Conservation (phyloP, 64 coral and sea anemone species). For the Dendrophyllia cribrosa region DNA sequence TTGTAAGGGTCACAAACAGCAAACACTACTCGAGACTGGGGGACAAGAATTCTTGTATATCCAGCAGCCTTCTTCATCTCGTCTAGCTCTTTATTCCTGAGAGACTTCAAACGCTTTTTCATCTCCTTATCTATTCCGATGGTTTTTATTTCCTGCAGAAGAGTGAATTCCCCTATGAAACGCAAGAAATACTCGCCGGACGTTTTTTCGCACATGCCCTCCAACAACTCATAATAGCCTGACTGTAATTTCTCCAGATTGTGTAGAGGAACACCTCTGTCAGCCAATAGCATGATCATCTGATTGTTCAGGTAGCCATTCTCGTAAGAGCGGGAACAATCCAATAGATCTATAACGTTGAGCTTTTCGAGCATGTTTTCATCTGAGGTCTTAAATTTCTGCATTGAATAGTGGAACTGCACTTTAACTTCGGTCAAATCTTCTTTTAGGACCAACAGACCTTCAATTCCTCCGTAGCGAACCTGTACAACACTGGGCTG, state of each 20-base stretch:
- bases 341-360: slow-evolving; percentile 40
- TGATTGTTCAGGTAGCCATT: slow-evolving; percentile 61
- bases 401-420: slow-evolving; percentile 67
- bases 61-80: slow-evolving; percentile 30
- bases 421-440: slow-evolving; percentile 19
- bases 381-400: slow-evolving; percentile 49
- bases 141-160: background rate
- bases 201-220: background rate
- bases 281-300: slow-evolving; percentile 64
- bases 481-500: slow-evolving; percentile 65
- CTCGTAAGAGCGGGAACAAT: slow-evolving; percentile 63
- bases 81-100: slow-evolving; percentile 17
- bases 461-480: slow-evolving; percentile 70
- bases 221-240: slow-evolving; percentile 62
- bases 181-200: background rate
- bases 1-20: slow-evolving; percentile 74
- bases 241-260: slow-evolving; percentile 52
- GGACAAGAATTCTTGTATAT: slow-evolving; percentile 60
- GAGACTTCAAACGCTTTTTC: background rate
- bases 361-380: slow-evolving; percentile 15
- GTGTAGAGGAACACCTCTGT: slow-evolving; percentile 45
- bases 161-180: background rate
- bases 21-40: slow-evolving; percentile 64
- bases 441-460: slow-evolving; percentile 38
- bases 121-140: slow-evolving; percentile 6